These are phyloP conservation scores for Rynchops niger DNA, from an alignment of 2,113 vertebrate genomes.

Conservation along the genomic window DNA sequence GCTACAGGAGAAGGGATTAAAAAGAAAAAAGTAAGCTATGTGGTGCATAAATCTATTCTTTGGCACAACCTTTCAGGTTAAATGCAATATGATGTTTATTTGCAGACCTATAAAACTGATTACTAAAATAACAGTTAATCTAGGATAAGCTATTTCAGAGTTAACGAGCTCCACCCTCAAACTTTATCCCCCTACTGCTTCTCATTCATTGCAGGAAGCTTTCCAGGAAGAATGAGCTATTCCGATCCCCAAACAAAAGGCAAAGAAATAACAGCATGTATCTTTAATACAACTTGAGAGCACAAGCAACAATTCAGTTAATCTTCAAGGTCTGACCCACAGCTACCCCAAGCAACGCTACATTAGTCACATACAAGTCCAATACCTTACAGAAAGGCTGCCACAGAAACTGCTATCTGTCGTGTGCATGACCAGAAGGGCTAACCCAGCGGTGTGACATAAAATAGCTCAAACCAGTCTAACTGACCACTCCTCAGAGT, in stretches of 20 bases:
- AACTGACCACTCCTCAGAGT: background rate
- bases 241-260: background rate
- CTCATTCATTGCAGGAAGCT: background rate
- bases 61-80: background rate
- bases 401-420: background rate
- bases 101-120: conserved; percentile 11
- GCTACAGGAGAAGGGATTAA: background rate
- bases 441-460: background rate
- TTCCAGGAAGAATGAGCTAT: background rate
- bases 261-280: background rate
- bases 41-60: background rate
- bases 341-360: background rate
- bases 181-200: background rate
- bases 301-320: background rate
- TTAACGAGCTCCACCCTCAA: background rate
- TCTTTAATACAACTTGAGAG: background rate
- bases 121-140: conserved; percentile 33
- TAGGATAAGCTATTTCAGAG: conserved; percentile 21
- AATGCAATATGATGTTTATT: background rate
- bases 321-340: background rate
- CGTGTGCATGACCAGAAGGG: background rate
- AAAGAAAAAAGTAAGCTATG: background rate
- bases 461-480: background rate
- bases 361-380: background rate
- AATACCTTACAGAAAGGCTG: background rate